phyloP scores from a whole-genome alignment of 2,797 vertebrate genomes.

The Rhynchotus rufescens region DNA sequence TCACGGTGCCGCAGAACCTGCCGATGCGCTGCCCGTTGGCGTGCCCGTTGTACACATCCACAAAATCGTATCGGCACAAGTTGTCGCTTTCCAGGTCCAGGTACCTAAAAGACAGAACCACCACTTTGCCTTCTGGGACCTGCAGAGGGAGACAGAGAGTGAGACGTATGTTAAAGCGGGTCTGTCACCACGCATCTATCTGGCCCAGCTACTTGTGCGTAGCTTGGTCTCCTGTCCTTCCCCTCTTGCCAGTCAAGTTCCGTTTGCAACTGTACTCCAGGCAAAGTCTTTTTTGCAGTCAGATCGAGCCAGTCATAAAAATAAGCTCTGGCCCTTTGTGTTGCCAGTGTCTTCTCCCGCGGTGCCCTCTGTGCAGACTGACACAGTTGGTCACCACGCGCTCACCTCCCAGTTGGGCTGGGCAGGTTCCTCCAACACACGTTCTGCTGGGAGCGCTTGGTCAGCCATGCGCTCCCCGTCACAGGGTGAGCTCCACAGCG shows the following conservation, averaged over 20 bases:
- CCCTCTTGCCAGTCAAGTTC: neutral
- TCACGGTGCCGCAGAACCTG: constrained; percentile 95
- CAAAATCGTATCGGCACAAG: constrained; percentile 95
- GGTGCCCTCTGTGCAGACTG: neutral
- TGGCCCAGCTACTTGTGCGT: neutral
- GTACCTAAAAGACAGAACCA: constrained; percentile 91
- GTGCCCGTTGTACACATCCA: constrained; percentile 94
- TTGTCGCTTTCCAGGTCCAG: constrained; percentile 95
- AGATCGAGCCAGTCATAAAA: neutral
- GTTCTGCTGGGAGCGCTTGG: neutral
- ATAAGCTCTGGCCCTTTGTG: neutral
- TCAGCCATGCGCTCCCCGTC: neutral
- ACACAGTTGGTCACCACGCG: neutral
- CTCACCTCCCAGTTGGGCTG: neutral
- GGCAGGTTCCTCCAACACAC: neutral
- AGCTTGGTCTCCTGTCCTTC: neutral
- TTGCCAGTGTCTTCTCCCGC: neutral
- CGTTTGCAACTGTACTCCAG: neutral
- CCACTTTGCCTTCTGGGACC: constrained; percentile 95
- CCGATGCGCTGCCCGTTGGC: constrained; percentile 90
- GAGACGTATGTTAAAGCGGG: neutral
- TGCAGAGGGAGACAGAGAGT: constrained; percentile 56
- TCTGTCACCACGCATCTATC: neutral
- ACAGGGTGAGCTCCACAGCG: neutral
- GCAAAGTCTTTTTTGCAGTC: neutral